Base-by-base conservation (phyloP, 2,113 vertebrate species). In the Myrmecobius fasciatus region DNA sequence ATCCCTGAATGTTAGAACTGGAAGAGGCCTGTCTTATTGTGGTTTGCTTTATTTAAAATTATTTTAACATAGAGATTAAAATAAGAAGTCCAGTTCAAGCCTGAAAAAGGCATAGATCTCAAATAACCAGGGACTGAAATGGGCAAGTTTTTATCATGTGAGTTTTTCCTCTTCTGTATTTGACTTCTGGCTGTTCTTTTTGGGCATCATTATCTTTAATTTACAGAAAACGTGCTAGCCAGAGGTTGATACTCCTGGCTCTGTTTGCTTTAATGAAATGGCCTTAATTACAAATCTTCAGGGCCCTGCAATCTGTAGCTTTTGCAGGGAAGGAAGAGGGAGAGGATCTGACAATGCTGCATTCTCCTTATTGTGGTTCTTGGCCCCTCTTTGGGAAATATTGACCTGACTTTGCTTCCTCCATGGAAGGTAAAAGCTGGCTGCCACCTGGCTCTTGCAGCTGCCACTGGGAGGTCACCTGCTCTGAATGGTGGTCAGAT, bases 241-340 rank as follows among this genome's bases (percentile, higher is more conserved):
- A 94, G 95, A 97, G 67, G 67, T 75, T 75, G 17, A 75, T 97
- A 91, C 94, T 96, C 94, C 96, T 96, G 92, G 92, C 89, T 17
- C 94, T 60, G 94, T 95, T 95, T 93, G 96, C 89, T 97, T 97
- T 97, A 97, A 97, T 96, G 96, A 97, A 97, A 96, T 95, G 96
- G 94, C 94, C 96, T 97, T 97, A 97, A 97, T 98, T 97, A 97
- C 96, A 96, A 96, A 94, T 96, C 94, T 95, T 92, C 91, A 92
- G 93, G 90, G 90, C 95, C n/a, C 90, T 89, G 90, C 7, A 24
- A 95, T 0, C 24, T 92, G 53, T 56, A 92, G 96, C 11, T 89
- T 94, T 96, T 96, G 83, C 89, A 96, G 95, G 53, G 14, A n/a
- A 17, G 36, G 67, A 75, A 75, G 31, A n/a, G 3, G 36, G 12